Evolutionary conservation across 2,797 vertebrate species (phyloP).

Genomic region (Melanotaenia boesemani): DNA sequence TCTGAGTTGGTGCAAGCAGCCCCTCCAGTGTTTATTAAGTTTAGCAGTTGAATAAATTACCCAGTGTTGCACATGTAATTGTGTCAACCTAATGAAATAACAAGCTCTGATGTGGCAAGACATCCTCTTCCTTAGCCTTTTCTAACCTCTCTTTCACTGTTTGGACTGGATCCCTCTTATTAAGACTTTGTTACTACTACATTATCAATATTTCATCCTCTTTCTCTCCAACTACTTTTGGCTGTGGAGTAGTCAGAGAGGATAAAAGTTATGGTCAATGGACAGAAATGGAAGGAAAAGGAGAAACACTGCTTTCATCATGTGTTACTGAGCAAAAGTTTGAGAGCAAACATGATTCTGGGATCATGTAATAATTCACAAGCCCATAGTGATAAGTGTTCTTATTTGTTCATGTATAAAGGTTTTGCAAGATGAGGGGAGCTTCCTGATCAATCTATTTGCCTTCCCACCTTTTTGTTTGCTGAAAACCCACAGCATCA

Average conservation of each 20-base stretch:
- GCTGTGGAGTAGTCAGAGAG: conserved; percentile 35
- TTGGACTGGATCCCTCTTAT: conserved; percentile 63
- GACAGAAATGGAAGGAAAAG: conserved; percentile 33
- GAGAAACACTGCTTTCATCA: conserved; percentile 48
- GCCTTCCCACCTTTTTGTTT: conserved; percentile 20
- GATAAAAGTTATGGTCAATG: conserved; percentile 53
- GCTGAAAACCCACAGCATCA: conserved; percentile 12
- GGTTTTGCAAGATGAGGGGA: conserved; percentile 10
- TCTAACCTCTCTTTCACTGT: conserved; percentile 49
- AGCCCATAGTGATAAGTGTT: conserved; percentile 33
- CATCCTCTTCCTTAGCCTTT: conserved; percentile 34
- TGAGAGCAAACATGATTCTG: conserved; percentile 21
- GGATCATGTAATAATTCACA: conserved; percentile 21
- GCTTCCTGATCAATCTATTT: conserved; percentile 23
- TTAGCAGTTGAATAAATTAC: conserved; percentile 77
- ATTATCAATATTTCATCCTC: conserved; percentile 62
- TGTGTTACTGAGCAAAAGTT: conserved; percentile 9
- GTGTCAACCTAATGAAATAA: conserved; percentile 82
- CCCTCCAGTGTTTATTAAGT: conserved; percentile 77
- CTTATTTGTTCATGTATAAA: conserved; percentile 28
- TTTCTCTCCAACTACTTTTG: conserved; percentile 45
- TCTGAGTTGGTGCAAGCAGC: conserved; percentile 42
- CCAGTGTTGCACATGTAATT: conserved; percentile 73
- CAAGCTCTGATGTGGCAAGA: conserved; percentile 65
- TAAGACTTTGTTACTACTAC: conserved; percentile 69